Evolutionary conservation across 2,888 invertebrate species (phyloP), one percentile per base, ranked within the genome.

Genomic region (Amblyjoppa fuscipennis): DNA sequence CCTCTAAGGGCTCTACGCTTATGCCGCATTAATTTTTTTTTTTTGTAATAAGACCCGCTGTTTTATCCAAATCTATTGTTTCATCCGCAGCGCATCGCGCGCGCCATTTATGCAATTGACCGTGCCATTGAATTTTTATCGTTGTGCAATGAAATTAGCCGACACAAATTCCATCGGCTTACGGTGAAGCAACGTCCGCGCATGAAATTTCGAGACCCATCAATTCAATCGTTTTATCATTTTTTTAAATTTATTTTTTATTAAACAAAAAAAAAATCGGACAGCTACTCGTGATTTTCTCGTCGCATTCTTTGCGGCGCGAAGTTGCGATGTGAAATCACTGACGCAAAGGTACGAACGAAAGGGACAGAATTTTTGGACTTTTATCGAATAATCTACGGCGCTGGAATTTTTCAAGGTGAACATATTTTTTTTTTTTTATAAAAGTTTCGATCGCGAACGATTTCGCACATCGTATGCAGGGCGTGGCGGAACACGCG

Each of bases 401-500:
- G 41, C 0, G 9, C 13, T 45, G 13, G 45, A 45, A 45, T 45
- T 45, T 45, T 45, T 13, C 13, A 45, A 45, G 45, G 11, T 13
- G 45, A 45, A 13, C 3, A 45, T 45, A 13, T 45, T 13, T 59
- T 41, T 28, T 31, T 9, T 38, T 11, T 9, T 41, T 2, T 11
- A 61, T 66, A 45, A 45, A 45, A 45, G 13, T 41, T 41, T 41
- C 11, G 13, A 45, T 13, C 11, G 45, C 13, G 45, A 13, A 45
- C 45, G 45, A 45, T 3, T 59, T 59, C 20, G 25, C 28, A 11
- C 20, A 59, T 59, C 59, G 59, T 28, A 20, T 59, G 59, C 59
- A 75, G 53, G 81, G 81, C 59, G 81, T 81, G 81, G 81, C 81
- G 25, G 28, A 81, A 56, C 69, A 59, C 25, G 25, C 59, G 59